Percentiles rank a stretch among this genome's conserved stretches.
These are phyloP conservation scores for Laticauda colubrina DNA, from an alignment of 2,113 vertebrate genomes.

Conservation along the genomic window DNA sequence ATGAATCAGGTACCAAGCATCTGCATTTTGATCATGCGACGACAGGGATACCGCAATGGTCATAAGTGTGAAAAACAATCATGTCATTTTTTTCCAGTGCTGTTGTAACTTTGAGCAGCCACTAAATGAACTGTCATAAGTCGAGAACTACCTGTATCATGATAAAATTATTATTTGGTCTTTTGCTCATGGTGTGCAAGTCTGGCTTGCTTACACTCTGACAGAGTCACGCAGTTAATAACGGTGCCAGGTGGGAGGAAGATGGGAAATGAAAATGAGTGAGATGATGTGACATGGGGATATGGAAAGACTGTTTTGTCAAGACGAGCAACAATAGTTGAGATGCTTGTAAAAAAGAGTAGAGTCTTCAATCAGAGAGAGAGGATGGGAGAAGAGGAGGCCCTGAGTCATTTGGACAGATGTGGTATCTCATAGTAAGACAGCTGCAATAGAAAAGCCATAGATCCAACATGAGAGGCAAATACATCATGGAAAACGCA, in stretches of 20 bases:
- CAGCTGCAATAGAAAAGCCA: background rate
- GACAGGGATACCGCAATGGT: too few species aligned
- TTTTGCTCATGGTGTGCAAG: background rate
- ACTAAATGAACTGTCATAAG: background rate
- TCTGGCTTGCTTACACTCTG: background rate
- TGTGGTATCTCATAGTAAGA: background rate
- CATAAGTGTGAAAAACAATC: background rate
- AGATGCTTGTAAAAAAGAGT: background rate
- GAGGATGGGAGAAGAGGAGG: background rate
- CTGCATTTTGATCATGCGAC: too few species aligned
- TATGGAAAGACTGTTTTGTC: background rate
- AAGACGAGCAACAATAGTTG: background rate
- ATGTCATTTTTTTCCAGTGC: background rate
- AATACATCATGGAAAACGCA: background rate
- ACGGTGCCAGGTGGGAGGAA: background rate
- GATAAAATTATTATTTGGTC: background rate
- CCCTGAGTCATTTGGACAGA: background rate
- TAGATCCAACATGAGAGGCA: background rate
- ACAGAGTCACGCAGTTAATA: background rate
- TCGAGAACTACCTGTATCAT: background rate
- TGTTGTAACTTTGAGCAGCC: background rate
- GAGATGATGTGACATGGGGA: background rate
- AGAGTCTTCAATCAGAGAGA: background rate
- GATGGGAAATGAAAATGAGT: background rate
- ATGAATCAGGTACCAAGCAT: too few species aligned